Percentiles rank a stretch among this genome's conserved stretches.
These are phyloP conservation scores for Drosophila differens DNA, from an alignment of 2,888 invertebrate genomes.

Conservation along the genomic window DNA sequence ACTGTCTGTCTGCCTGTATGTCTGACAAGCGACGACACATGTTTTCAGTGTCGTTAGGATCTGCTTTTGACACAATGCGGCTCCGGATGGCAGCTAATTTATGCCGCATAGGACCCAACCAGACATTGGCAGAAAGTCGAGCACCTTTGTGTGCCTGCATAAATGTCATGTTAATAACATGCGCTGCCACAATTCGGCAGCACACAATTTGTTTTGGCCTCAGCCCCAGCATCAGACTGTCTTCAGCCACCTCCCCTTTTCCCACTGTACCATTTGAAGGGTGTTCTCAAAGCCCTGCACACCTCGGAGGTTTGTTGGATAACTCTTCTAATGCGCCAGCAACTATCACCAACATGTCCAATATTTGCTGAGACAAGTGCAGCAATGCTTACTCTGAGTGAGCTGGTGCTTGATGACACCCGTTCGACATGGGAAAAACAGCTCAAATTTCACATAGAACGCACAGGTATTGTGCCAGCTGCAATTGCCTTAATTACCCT, in stretches of 20 bases:
- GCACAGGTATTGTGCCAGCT: slow-evolving; percentile 18
- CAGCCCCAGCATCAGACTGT: neutral
- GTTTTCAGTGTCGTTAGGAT: slow-evolving; percentile 55
- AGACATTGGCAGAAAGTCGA: slow-evolving; percentile 30
- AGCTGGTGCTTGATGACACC: slow-evolving; percentile 1
- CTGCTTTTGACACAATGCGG: slow-evolving; percentile 60
- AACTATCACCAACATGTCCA: slow-evolving; percentile 28
- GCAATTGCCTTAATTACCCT: slow-evolving; percentile 49
- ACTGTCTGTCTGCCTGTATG: slow-evolving; percentile 20
- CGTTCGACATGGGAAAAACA: slow-evolving; percentile 52
- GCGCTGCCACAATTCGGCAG: slow-evolving; percentile 36
- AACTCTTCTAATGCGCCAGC: neutral
- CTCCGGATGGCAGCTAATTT: slow-evolving; percentile 62
- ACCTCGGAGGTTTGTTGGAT: slow-evolving; percentile 26
- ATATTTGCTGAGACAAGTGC: slow-evolving; percentile 61
- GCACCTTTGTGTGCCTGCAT: slow-evolving; percentile 61
- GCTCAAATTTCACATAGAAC: slow-evolving; percentile 7
- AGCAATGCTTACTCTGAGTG: slow-evolving; percentile 18
- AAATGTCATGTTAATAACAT: slow-evolving; percentile 70
- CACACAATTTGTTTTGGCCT: slow-evolving; percentile 14
- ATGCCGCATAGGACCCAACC: slow-evolving; percentile 49
- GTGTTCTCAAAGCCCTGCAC: neutral
- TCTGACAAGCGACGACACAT: slow-evolving; percentile 63
- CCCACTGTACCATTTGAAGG: neutral
- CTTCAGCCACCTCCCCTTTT: neutral